Evolutionary conservation across 2,888 invertebrate genomes (phyloP), one percentile per base, ranked within the genome.

Genomic region (Tricholauxania praeusta): DNA sequence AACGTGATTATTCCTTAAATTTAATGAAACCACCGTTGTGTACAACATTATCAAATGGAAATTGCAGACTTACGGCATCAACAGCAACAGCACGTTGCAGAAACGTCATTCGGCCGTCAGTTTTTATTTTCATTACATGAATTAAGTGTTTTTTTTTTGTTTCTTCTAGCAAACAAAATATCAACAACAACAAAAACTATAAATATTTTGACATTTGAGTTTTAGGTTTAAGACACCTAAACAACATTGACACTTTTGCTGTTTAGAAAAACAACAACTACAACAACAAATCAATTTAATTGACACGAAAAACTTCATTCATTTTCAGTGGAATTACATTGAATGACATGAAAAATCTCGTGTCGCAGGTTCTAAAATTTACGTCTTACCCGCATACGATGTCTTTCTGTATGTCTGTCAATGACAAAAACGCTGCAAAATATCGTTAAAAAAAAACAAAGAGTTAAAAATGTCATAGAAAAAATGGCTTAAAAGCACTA

Each of bases 61-160:
- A 28, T 28, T 28, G 28, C 28, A 28, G 28, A 28, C 28, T 28
- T 3, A 28, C 28, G 28, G 4, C 28, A 28, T 28, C 28, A 28
- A 28, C 28, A 28, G 28, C 28, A 3, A 19, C 55, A 55, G 19
- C 55, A 17, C 55, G 55, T 55, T 22, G 22, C 22, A 12, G n/a
- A 55, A 12, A 12, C 12, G 12, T 22, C 55, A 55, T 22, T 14
- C 19, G 14, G 19, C 55, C 55, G 55, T 19, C 55, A 55, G 55
- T 19, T 55, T 19, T 55, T 3, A n/a, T 22, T 19, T 19, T 53
- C 17, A 17, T 53, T 14, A 7, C 7, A 17, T 15, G n/a, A 17
- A 53, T 53, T 53, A 12, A 53, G 53, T 55, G 17, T 55, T 55
- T n/a, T 55, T 55, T 19, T 55, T 55, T 55, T n/a, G n/a, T n/a